Conservation (phyloP, 2,797 vertebrate genomes). For the Sparidentex hasta region DNA sequence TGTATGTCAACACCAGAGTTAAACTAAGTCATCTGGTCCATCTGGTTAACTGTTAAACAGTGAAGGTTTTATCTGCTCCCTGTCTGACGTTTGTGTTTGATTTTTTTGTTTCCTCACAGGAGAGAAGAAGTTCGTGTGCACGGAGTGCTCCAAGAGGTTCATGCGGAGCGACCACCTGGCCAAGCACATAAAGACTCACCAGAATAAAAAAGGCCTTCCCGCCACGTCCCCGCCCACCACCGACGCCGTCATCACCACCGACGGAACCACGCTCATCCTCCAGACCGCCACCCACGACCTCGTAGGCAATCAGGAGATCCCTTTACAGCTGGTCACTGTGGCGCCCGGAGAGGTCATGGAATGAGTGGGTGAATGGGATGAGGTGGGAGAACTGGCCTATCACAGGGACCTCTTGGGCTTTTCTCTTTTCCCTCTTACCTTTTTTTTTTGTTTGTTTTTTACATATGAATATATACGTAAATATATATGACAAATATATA, state of each 20-base stretch:
- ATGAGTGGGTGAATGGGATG: slow-evolving; percentile 82
- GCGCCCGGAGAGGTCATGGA: slow-evolving; percentile 98
- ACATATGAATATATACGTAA: slow-evolving; percentile 89
- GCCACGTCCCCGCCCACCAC: slow-evolving; percentile 89
- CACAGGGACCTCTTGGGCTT: slow-evolving; percentile 80
- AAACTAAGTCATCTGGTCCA: too few species aligned
- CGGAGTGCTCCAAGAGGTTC: slow-evolving; percentile 98
- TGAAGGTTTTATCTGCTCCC: neutral
- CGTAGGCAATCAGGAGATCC: slow-evolving; percentile 98
- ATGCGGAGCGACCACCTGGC: slow-evolving; percentile 99
- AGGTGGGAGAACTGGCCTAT: slow-evolving; percentile 80
- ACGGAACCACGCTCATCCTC: slow-evolving; percentile 98
- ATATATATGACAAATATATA: slow-evolving; percentile 90
- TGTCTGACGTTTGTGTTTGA: neutral
- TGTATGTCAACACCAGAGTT: too few species aligned
- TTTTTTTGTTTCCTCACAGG: slow-evolving; percentile 83
- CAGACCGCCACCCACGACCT: slow-evolving; percentile 93
- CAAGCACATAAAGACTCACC: slow-evolving; percentile 99
- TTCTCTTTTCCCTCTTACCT: slow-evolving; percentile 74
- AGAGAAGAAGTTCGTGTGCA: slow-evolving; percentile 99
- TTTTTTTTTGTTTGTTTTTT: slow-evolving; percentile 88
- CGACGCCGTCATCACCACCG: slow-evolving; percentile 95
- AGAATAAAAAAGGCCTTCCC: slow-evolving; percentile 97
- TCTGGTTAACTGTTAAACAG: too few species aligned
- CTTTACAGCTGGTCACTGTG: slow-evolving; percentile 99